Percentiles rank a stretch among this genome's conserved stretches.
These are phyloP conservation scores for Tenualosa thibaudeaui DNA, from an alignment of 2,797 vertebrate genomes.

Conservation along the genomic window DNA sequence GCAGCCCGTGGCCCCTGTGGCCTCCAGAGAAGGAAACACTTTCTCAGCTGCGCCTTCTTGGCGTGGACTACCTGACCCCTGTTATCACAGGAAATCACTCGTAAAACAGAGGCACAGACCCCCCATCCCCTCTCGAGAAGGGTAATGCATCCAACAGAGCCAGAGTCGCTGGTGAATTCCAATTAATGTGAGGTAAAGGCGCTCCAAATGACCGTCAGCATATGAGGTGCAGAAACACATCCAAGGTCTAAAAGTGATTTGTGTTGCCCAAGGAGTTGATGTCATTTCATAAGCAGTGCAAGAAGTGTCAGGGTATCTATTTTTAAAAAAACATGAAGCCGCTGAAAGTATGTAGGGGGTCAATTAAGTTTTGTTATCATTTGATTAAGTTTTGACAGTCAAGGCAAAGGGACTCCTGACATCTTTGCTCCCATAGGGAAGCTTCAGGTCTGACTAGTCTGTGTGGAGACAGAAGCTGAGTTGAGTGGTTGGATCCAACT, in stretches of 20 bases:
- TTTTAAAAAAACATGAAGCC: not conserved
- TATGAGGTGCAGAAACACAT: not conserved
- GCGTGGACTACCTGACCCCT: slow-evolving; percentile 11
- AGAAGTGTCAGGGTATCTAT: not conserved
- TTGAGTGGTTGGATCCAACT: not conserved
- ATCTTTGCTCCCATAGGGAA: not conserved
- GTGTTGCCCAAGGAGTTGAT: not conserved
- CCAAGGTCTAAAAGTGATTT: not conserved
- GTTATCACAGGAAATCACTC: slow-evolving; percentile 16
- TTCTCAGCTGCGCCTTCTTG: slow-evolving; percentile 18
- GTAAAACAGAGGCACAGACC: slow-evolving; percentile 19
- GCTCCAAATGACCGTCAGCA: not conserved
- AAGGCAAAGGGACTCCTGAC: not conserved
- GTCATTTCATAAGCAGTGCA: not conserved
- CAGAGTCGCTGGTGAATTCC: not conserved
- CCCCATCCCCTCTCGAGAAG: not conserved
- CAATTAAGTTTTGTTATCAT: not conserved
- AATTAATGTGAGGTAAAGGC: not conserved
- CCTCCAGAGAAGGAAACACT: slow-evolving; percentile 1
- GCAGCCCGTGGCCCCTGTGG: not conserved
- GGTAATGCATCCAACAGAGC: slow-evolving; percentile 10
- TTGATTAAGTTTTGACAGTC: no score
- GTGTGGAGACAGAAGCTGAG: not conserved
- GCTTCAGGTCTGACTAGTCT: not conserved
- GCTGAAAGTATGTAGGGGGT: not conserved